phyloP scores from a whole-genome alignment of 2,888 invertebrate genomes.

The Aphelenchoides bicaudatus region DNA sequence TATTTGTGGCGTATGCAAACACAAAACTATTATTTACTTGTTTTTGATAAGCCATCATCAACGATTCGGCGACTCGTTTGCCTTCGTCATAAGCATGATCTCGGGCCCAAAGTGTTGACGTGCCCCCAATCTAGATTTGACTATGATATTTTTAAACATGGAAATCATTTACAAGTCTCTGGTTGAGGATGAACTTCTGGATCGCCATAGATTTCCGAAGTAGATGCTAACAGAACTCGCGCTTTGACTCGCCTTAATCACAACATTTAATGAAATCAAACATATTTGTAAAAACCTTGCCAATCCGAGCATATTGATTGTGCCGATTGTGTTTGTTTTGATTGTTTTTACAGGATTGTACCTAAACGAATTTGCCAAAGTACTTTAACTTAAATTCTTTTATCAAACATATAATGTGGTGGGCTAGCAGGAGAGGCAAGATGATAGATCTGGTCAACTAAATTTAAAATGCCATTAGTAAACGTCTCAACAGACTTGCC shows the following conservation, averaged over 20 bases:
- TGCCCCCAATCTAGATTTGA: conserved; percentile 75
- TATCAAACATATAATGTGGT: conserved; percentile 99
- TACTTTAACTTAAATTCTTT: too few relatives aligned
- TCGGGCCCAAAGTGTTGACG: conserved; percentile 83
- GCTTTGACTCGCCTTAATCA: conserved; percentile 54
- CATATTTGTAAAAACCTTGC: conserved; percentile 40
- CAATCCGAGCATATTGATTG: conserved; percentile 65
- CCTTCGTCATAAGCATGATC: conserved; percentile 99
- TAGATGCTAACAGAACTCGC: conserved; percentile 76
- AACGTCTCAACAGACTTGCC: conserved; percentile 64
- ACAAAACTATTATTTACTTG: conserved; percentile 63
- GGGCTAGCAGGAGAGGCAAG: conserved; percentile 97
- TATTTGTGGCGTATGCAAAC: conserved; percentile 11
- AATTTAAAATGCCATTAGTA: conserved; percentile 19
- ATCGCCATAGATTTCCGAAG: conserved; percentile 98
- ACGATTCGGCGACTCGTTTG: conserved; percentile 93
- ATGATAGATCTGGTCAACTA: conserved; percentile 80
- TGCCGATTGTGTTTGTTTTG: conserved; percentile 90
- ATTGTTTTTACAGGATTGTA: conserved; percentile 98
- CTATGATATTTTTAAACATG: background rate
- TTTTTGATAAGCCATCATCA: conserved; percentile 91
- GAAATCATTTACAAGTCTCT: conserved; percentile 83
- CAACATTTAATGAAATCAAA: conserved; percentile 18
- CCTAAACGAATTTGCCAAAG: too few relatives aligned
- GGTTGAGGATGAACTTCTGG: conserved; percentile 91